phyloP scores from a whole-genome alignment of 1,140 invertebrate species.

The Bombus confusus region DNA sequence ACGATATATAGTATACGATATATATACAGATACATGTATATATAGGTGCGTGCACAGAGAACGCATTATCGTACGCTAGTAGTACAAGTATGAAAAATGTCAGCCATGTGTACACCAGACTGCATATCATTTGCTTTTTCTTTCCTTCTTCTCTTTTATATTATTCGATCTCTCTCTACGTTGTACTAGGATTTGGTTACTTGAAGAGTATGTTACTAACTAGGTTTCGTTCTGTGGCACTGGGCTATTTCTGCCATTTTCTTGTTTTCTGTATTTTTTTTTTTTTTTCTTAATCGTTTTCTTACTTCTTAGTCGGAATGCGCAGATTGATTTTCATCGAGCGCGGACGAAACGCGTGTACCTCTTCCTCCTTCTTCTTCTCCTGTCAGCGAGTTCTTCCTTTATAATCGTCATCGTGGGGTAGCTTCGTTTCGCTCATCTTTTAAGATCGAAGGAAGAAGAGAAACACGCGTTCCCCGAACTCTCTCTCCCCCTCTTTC shows the following conservation, averaged over 20 bases:
- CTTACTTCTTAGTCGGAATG: constrained; percentile 30
- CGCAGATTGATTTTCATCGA: neutral
- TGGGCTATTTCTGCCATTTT: constrained; percentile 51
- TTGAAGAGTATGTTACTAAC: constrained; percentile 67
- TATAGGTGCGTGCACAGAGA: constrained; percentile 30
- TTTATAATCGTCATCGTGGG: neutral
- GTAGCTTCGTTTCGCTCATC: neutral
- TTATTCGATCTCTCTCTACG: constrained; percentile 69
- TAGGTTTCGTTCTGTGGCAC: constrained; percentile 67
- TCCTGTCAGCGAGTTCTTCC: neutral
- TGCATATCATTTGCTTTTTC: constrained; percentile 5
- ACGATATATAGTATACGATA: neutral
- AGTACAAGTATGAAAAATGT: constrained; percentile 57
- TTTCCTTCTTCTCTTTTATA: constrained; percentile 44
- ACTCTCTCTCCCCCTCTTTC: neutral
- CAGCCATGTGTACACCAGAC: constrained; percentile 34
- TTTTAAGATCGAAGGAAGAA: neutral
- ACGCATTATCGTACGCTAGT: constrained; percentile 37
- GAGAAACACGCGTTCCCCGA: constrained; percentile 3
- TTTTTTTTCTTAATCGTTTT: neutral
- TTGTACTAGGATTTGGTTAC: constrained; percentile 80
- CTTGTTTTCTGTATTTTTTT: neutral
- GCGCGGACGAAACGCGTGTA: constrained; percentile 3
- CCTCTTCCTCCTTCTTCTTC: neutral
- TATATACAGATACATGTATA: constrained; percentile 7